These are phyloP conservation scores for Melinaea marsaeus DNA, from an alignment of 2,888 invertebrate species.

Conservation along the genomic window DNA sequence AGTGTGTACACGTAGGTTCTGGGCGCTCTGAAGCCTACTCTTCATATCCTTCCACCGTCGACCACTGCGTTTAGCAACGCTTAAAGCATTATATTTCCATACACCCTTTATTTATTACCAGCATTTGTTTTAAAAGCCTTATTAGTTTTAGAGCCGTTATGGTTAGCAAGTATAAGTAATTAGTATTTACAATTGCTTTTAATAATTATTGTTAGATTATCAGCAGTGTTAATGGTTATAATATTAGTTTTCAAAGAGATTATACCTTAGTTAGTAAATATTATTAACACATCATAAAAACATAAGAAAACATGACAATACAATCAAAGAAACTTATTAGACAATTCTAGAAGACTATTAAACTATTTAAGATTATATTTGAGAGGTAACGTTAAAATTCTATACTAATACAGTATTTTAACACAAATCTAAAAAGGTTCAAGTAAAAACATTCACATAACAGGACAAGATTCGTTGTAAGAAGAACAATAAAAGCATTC, in stretches of 20 bases:
- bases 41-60: conserved; percentile 55
- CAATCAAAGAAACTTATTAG: no score
- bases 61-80: conserved; percentile 52
- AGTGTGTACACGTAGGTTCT: conserved; percentile 48
- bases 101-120: conserved; percentile 1
- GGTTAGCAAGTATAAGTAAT: conserved; percentile 15
- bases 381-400: conserved; percentile 4
- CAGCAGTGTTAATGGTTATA: no score
- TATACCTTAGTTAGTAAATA: no score
- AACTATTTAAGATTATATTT: no score
- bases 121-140: no score
- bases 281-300: background rate
- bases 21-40: conserved; percentile 64
- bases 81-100: conserved; percentile 27
- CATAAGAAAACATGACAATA: conserved; percentile 7
- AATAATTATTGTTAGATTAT: no score
- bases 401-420: conserved; percentile 36
- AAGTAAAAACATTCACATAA: conserved; percentile 20
- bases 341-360: no score
- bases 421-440: conserved; percentile 17
- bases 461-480: conserved; percentile 28
- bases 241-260: background rate
- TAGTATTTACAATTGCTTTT: conserved; percentile 2
- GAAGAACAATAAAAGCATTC: conserved; percentile 25
- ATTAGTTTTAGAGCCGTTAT: background rate